Base-by-base conservation (phyloP, 1,140 invertebrate genomes). In the Hyles euphorbiae region DNA sequence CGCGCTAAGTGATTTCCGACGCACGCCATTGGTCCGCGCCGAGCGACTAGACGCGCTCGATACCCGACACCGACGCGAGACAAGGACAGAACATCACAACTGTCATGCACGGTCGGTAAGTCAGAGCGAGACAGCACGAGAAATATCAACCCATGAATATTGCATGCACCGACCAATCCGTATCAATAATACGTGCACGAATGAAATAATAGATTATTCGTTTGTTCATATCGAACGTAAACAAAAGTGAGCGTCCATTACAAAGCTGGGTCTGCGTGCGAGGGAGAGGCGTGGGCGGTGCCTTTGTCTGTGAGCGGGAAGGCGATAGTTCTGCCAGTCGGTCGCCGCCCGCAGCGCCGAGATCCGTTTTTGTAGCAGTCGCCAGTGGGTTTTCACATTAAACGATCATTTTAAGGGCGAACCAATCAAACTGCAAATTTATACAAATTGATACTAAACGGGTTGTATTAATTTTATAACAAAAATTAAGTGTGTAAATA, bases 401-500 rank as follows among this genome's bases (percentile, higher is more conserved):
- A 86, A 74, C 83, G 86, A 88, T 86, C 83, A 86, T 82, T 85
- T 78, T 82, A 83, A 86, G 83, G 82, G 82, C 81, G 79, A 81
- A 85, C 83, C 85, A 86, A 88, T 87, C 86, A 84, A 84, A 86
- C 78, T 74, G 78, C 76, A 87, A 87, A 88, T 88, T 87, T 81
- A 85, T 86, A 86, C 86, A 88, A 88, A 88, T 88, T 87, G 76
- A 86, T 88, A 86, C 83, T 88, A 88, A 88, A 87, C 83, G 80
- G 81, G 77, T 83, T 88, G 81, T 88, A 87, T 87, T 88, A 88
- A 88, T 88, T 87, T 87, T 87, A 88, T 88, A 87, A 86, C 83
- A 88, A 88, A 88, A 88, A 88, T 88, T 88, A 88, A 88, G 82
- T 87, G 83, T 86, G 85, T 80, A 88, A 88, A 88, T 87, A 88